Percentiles rank a stretch among this genome's conserved stretches.
These are phyloP conservation scores for Electrona antarctica DNA, from an alignment of 2,113 vertebrate genomes.

Conservation along the genomic window DNA sequence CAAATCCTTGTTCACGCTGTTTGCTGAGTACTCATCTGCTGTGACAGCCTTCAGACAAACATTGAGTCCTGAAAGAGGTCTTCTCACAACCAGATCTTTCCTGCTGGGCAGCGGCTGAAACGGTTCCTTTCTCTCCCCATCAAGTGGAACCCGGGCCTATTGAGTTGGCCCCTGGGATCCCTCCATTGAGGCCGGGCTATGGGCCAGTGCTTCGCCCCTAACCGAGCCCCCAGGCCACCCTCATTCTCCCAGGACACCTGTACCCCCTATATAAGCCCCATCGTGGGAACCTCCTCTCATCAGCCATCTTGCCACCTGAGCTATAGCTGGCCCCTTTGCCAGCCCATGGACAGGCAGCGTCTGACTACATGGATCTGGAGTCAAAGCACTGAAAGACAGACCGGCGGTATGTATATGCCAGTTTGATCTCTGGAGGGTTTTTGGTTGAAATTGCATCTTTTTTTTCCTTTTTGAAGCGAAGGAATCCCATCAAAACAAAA, in stretches of 20 bases:
- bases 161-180: conserved; percentile 92
- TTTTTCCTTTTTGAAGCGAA: conserved; percentile 27
- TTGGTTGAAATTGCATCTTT: conserved; percentile 20
- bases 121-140: conserved; percentile 91
- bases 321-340: conserved; percentile 1
- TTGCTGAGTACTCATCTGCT: conserved; percentile 98
- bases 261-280: conserved; percentile 79
- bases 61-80: conserved; percentile 93
- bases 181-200: conserved; percentile 90
- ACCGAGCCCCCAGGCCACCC: conserved; percentile 85
- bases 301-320: conserved; percentile 69
- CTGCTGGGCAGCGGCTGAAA: conserved; percentile 93
- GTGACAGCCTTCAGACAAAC: conserved; percentile 97
- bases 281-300: conserved; percentile 72
- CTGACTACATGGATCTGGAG: conserved; percentile 56
- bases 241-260: conserved; percentile 84
- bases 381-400: conserved; percentile 40
- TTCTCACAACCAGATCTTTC: conserved; percentile 93
- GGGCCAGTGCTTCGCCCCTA: conserved; percentile 88
- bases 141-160: conserved; percentile 93
- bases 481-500: conserved; percentile 34
- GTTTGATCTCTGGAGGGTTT: conserved; percentile 40
- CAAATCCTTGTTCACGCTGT: conserved; percentile 99
- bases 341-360: conserved; percentile 46
- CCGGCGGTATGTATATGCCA: conserved; percentile 54